Percentiles rank a stretch among this genome's conserved stretches.
These are phyloP conservation scores for Crioceris asparagi DNA, from an alignment of 2,888 invertebrate species.

Conservation along the genomic window DNA sequence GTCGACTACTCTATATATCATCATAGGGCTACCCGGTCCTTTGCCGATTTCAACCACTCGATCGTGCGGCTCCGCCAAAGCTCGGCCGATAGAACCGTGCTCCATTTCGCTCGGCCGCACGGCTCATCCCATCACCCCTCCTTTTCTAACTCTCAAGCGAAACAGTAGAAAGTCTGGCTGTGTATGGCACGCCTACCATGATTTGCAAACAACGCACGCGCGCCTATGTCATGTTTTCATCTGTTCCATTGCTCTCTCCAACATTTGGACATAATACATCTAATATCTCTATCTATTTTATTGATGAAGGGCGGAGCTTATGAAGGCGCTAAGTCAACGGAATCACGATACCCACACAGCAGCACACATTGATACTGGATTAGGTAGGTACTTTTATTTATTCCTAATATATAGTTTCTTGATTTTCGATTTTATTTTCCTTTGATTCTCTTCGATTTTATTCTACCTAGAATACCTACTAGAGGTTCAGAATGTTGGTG, in stretches of 20 bases:
- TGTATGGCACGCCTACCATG: conserved; percentile 29
- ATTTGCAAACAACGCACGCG: conserved; percentile 32
- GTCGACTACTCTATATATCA: conserved; percentile 66
- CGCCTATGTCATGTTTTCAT: conserved; percentile 27
- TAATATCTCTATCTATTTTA: conserved; percentile 22
- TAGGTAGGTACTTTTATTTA: conserved; percentile 26
- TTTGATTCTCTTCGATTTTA: too few relatives aligned
- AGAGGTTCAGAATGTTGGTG: too few relatives aligned
- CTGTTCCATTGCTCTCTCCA: conserved; percentile 21
- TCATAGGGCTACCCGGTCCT: conserved; percentile 38
- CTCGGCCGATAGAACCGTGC: conserved; percentile 26
- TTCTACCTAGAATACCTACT: too few relatives aligned
- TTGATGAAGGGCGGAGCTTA: conserved; percentile 33
- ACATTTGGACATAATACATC: conserved; percentile 15
- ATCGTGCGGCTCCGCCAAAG: conserved; percentile 31
- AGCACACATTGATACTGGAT: conserved; percentile 35
- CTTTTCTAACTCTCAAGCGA: conserved; percentile 23
- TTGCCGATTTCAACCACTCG: too few relatives aligned
- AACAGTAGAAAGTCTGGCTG: conserved; percentile 25
- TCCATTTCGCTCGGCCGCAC: conserved; percentile 23
- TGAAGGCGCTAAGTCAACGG: conserved; percentile 39
- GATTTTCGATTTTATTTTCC: conserved; percentile 20
- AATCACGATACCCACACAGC: conserved; percentile 25
- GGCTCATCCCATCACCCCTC: conserved; percentile 20
- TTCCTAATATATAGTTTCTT: conserved; percentile 26